phyloP scores from a whole-genome alignment of 1,140 invertebrate genomes.

The Mycetomoellerius zeteki region DNA sequence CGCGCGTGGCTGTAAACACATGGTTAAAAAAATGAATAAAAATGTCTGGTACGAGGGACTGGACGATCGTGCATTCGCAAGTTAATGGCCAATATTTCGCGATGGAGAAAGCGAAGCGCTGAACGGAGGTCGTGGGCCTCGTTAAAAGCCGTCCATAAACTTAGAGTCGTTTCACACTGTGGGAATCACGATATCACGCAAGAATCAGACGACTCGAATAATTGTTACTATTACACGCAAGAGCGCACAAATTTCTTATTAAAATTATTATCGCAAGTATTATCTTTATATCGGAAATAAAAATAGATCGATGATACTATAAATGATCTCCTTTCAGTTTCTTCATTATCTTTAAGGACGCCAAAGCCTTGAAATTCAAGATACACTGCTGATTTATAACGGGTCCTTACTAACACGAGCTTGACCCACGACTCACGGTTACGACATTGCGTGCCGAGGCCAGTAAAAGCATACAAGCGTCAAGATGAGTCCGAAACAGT shows the following conservation, averaged over 20 bases:
- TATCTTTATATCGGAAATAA: conserved; percentile 8
- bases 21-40: not conserved
- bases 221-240: conserved; percentile 3
- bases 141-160: conserved; percentile 15
- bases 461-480: conserved; percentile 8
- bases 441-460: conserved; percentile 5
- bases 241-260: not conserved
- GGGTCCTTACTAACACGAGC: conserved; percentile 27
- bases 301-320: conserved; percentile 13
- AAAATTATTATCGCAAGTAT: not conserved
- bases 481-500: conserved; percentile 37
- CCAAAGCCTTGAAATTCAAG: conserved; percentile 22
- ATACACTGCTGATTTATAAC: conserved; percentile 57
- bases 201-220: conserved; percentile 8
- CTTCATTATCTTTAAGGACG: conserved; percentile 2
- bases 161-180: conserved; percentile 20
- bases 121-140: conserved; percentile 22
- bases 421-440: conserved; percentile 16
- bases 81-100: conserved; percentile 46
- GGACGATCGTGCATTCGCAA: conserved; percentile 29
- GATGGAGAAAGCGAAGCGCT: conserved; percentile 42
- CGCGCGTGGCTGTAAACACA: not conserved
- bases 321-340: not conserved
- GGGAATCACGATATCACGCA: not conserved
- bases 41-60: conserved; percentile 3